Evolutionary conservation across 2,113 vertebrate species (phyloP), one percentile per base, ranked within the genome.

Genomic region (Mastomys natalensis): DNA sequence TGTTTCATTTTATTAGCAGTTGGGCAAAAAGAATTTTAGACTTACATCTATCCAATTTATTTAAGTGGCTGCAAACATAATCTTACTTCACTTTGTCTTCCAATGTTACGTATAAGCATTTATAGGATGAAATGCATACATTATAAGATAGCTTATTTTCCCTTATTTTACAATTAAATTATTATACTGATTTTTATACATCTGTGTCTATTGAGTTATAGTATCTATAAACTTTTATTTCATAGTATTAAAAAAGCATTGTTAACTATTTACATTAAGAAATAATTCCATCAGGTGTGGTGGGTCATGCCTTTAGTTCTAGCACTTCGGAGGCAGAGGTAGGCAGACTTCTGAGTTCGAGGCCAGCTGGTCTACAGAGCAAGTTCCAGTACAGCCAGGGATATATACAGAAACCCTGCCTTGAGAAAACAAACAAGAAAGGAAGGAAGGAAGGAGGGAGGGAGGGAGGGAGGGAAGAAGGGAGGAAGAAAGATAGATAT

Each of bases 1-100:
- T 58, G 24, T 89, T 91, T 80, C n/a, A 96, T 53, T 93, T 93
- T 73, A 91, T 60, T 45, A 94, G 85, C 51, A 81, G 87, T 91
- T 55, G 17, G 93, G 19, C 60, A 91, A 95, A 95, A 74, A 45
- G 31, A 17, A 48, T 76, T 81, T 78, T 80, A 48, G 85, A 16
- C 64, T 91, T 74, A 37, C 2, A 91, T 22, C 24, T 74, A 89
- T 51, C 15, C 55, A 93, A 91, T 45, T 89, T 77, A 58, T 51
- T 95, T 89, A 82, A 72, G 85, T 43, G 80, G 24, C 19, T 64
- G 64, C 51, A 87, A 93, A 95, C 48, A 91, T 51, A 80, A 31
- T 40, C 15, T 37, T 81, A 93, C 48, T 68, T 93, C 34, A 68
- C 51, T 66, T 89, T 73, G 45, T 5, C 55, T 87, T 77, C 60